Percentiles rank a stretch among this genome's conserved stretches.
Conservation (phyloP, 2,797 vertebrate species). For the Phoxinus dragarum region DNA sequence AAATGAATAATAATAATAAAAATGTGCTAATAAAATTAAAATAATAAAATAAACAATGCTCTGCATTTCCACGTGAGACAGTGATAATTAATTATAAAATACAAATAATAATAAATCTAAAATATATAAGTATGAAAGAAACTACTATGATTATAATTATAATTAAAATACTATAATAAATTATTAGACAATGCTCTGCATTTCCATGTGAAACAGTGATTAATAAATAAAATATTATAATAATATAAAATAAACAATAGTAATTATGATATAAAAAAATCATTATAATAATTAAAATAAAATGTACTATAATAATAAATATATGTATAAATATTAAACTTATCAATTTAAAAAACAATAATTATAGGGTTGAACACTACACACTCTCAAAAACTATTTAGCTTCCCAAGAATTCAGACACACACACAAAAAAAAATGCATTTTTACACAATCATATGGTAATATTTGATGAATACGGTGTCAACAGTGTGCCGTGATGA, state of each 20-base stretch:
- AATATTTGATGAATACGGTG: not conserved
- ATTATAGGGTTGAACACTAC: not conserved
- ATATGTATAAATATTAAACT: no score
- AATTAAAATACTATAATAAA: not conserved
- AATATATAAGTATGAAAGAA: not conserved
- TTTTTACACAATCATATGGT: not conserved
- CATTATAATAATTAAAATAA: not conserved
- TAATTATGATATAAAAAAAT: not conserved
- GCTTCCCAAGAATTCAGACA: not conserved
- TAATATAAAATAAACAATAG: not conserved
- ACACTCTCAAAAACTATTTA: not conserved
- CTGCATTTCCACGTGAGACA: not conserved
- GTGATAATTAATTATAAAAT: not conserved
- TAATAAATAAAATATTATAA: not conserved
- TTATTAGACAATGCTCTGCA: not conserved
- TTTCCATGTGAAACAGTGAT: not conserved
- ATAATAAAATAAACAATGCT: not conserved
- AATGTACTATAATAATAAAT: not conserved
- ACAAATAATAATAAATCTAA: not conserved
- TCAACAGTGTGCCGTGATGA: not conserved
- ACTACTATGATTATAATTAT: not conserved
- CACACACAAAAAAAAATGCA: not conserved
- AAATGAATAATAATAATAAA: not conserved
- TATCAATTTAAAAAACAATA: not conserved
- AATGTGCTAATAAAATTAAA: not conserved